Evolutionary conservation across 2,888 invertebrate genomes (phyloP).

Genomic region (Drosophila affinis): DNA sequence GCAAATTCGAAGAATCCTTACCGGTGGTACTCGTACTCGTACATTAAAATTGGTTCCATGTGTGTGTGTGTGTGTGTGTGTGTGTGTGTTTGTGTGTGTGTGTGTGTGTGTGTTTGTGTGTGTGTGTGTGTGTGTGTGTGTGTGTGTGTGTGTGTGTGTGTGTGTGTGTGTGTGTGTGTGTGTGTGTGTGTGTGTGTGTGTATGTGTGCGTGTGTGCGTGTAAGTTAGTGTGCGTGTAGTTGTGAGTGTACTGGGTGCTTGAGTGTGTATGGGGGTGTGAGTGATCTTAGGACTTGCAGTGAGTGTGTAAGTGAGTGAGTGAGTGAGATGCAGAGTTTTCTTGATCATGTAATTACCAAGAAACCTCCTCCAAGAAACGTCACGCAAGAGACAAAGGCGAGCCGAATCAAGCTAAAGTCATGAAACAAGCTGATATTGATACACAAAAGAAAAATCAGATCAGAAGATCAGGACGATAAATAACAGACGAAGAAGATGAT

Average conservation of each 20-base stretch:
- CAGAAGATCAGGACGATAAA: conserved; percentile 30
- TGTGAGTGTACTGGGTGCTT: conserved; percentile 27
- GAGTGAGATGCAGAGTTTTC: conserved; percentile 78
- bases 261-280: conserved; percentile 33
- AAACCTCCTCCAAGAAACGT: conserved; percentile 36
- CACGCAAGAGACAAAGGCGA: conserved; percentile 17
- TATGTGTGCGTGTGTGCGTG: background rate
- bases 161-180: conserved; percentile 23
- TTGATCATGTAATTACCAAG: conserved; percentile 76
- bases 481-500: conserved; percentile 24
- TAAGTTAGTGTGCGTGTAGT: conserved; percentile 1
- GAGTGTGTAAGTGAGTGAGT: conserved; percentile 30
- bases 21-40: too few species aligned
- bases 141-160: conserved; percentile 32
- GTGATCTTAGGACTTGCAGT: background rate
- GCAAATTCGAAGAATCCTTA: background rate
- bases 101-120: background rate
- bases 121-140: conserved; percentile 25
- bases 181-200: conserved; percentile 12
- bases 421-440: conserved; percentile 16
- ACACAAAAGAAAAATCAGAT: conserved; percentile 42
- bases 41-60: too few species aligned
- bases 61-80: too few species aligned
- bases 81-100: conserved; percentile 3
- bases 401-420: conserved; percentile 11